These are phyloP conservation scores for Acleris literana DNA, from an alignment of 2,888 invertebrate genomes.

Conservation along the genomic window DNA sequence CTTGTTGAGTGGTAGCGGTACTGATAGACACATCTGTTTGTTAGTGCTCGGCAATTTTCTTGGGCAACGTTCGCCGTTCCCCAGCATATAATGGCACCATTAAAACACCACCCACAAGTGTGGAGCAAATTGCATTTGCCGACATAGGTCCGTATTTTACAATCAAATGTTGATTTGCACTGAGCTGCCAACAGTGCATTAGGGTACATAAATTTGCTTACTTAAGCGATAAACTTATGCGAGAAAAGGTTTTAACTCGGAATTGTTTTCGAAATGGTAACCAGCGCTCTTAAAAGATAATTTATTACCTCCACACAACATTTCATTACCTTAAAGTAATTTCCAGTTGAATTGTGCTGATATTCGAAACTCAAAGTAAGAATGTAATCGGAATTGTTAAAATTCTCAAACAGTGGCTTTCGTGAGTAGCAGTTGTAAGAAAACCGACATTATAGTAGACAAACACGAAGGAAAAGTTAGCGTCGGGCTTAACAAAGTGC, in stretches of 20 bases:
- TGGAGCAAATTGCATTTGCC: slow-evolving; percentile 77
- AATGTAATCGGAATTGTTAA: slow-evolving; percentile 58
- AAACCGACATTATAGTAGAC: slow-evolving; percentile 64
- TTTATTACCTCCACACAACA: slow-evolving; percentile 55
- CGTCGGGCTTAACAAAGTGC: slow-evolving; percentile 51
- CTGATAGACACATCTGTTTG: slow-evolving; percentile 60
- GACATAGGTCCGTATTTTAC: slow-evolving; percentile 75
- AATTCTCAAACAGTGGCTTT: slow-evolving; percentile 58
- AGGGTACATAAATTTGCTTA: slow-evolving; percentile 76
- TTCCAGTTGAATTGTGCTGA: slow-evolving; percentile 45
- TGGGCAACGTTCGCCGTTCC: slow-evolving; percentile 72
- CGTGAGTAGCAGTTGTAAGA: slow-evolving; percentile 71
- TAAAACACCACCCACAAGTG: slow-evolving; percentile 80
- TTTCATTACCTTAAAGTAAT: slow-evolving; percentile 46
- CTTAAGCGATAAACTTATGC: slow-evolving; percentile 70
- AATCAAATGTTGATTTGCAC: slow-evolving; percentile 80
- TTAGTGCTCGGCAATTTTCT: slow-evolving; percentile 70
- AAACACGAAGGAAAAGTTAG: slow-evolving; percentile 69
- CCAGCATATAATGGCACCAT: slow-evolving; percentile 71
- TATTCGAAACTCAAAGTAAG: slow-evolving; percentile 49
- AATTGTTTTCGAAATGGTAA: slow-evolving; percentile 63
- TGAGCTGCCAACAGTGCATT: slow-evolving; percentile 72
- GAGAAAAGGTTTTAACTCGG: slow-evolving; percentile 61
- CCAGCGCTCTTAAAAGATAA: slow-evolving; percentile 64
- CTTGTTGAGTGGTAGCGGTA: too few relatives aligned